Conservation (phyloP, 1,140 invertebrate species). For the Orius insidiosus region DNA sequence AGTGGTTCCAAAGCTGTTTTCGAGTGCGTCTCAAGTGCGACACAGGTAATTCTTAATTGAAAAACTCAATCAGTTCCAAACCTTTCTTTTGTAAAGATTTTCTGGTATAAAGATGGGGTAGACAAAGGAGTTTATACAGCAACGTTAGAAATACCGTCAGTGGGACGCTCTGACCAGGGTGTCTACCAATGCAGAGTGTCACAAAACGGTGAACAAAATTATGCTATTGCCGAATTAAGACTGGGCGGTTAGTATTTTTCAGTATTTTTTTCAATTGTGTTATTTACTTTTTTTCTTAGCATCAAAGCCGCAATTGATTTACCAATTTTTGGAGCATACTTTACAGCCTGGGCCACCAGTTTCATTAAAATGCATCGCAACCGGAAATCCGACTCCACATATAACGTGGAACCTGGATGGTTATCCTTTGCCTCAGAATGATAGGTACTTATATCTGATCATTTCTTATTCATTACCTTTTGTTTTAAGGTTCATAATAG, state of each 20-base stretch:
- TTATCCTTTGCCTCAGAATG: constrained; percentile 35
- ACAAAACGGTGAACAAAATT: constrained; percentile 47
- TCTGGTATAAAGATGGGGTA: constrained; percentile 14
- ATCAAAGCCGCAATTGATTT: constrained; percentile 35
- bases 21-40: constrained; percentile 8
- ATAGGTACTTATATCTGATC: constrained; percentile 23
- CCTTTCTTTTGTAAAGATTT: constrained; percentile 5
- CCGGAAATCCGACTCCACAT: constrained; percentile 45
- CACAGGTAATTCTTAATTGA: not conserved
- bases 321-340: constrained; percentile 39
- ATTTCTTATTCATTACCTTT: not conserved
- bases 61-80: not conserved
- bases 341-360: constrained; percentile 38
- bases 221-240: constrained; percentile 50
- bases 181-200: constrained; percentile 71
- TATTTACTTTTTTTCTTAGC: constrained; percentile 16
- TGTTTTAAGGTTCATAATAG: constrained; percentile 36
- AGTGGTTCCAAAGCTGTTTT: constrained; percentile 9
- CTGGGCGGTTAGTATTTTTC: constrained; percentile 42
- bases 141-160: constrained; percentile 41
- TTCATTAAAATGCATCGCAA: constrained; percentile 41
- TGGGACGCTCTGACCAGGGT: constrained; percentile 53
- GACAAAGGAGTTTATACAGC: constrained; percentile 14
- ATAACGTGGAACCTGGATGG: constrained; percentile 39
- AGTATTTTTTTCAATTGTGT: constrained; percentile 4